Base-by-base conservation (phyloP, 2,113 vertebrate species). In the Xiphophorus couchianus region DNA sequence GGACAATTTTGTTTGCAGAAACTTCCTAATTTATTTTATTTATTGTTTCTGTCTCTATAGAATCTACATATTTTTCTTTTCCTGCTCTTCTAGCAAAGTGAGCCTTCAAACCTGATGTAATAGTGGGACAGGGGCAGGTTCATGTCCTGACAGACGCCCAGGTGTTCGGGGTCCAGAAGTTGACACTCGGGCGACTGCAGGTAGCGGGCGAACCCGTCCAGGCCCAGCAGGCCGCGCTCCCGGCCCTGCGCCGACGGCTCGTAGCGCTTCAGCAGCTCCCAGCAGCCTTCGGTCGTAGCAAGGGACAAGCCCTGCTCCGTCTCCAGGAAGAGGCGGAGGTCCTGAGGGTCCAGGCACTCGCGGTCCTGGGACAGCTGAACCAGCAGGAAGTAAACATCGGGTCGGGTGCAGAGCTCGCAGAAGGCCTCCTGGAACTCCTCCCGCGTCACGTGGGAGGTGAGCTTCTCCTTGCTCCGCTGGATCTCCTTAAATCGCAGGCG, bases 301-400 rank as follows among this genome's bases (percentile, higher is more conserved):
- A 96, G 94, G 14, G 96, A 83, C 65, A 98, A 91, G 17, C 98
- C 98, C 91, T 99, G 98, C 91, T 99, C 98, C 0, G 96, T 96
- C 92, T 99, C 98, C 82, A 98, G 84, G 90, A 99, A 99, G 62
- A 99, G 94, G 72, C 96, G 96, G 15, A 99, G 95, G 86, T 99
- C 98, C 88, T 98, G 96, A 48, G 96, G 96, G 82, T 98, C 98
- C 84, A 99, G 86, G 72, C 96, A 98, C 85, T 99, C 98, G 17
- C 97, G 96, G 91, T 99, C 98, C 91, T 98, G 98, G 8, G 97
- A 99, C 81, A 99, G 96, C 87, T 99, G 98, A 63, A 99, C 98
- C 31, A 99, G 92, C 35, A 99, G 88, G 92, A 98, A 99, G 93
- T 99, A 99, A 29, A 99, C 97, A 69, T 99, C 98, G 0, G 97